Base-by-base conservation (phyloP, 2,113 vertebrate genomes). In the Thermophis baileyi region DNA sequence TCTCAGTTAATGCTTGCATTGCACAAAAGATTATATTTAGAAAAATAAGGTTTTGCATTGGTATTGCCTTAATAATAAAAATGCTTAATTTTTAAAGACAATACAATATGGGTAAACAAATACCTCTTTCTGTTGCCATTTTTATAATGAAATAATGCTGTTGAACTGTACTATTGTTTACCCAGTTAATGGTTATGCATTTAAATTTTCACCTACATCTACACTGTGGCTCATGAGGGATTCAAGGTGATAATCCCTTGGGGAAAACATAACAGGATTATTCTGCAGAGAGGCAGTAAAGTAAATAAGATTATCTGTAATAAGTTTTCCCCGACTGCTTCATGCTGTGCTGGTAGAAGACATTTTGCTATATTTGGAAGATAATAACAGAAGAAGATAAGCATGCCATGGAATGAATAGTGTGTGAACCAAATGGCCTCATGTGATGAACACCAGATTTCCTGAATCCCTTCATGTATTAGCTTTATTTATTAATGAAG, bases 221-320 rank as follows among this genome's bases (percentile, higher is more conserved):
- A 30, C 10, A 49, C 3, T 94, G 60, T 95, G 89, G 87, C 94
- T 87, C 91, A 85, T 40, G 51, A 91, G 93, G 91, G 91, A 95
- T 96, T 96, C 96, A 96, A 96, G 95, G 95, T 97, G 96, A 95
- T 94, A 96, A 96, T 93, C 96, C 94, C 94, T 96, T 97, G 95
- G 95, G 96, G 94, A 94, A 95, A 91, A 74, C 30, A 20, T 96
- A 96, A 97, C 95, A 81, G 94, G 93, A 96, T 97, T 97, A 95
- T 94, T 94, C 94, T 94, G 88, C 86, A 96, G 93, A 93, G 93
- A 94, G 57, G 90, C 94, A 90, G 91, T 94, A 93, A 92, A 89
- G 94, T 96, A 97, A 96, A 97, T 96, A 95, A 95, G 95, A 97
- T 97, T 97, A 97, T 95, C 95, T 89, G 91, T 96, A 95, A 96